These are phyloP conservation scores for Montifringilla adamsi DNA, from an alignment of 2,113 vertebrate species.

Conservation along the genomic window DNA sequence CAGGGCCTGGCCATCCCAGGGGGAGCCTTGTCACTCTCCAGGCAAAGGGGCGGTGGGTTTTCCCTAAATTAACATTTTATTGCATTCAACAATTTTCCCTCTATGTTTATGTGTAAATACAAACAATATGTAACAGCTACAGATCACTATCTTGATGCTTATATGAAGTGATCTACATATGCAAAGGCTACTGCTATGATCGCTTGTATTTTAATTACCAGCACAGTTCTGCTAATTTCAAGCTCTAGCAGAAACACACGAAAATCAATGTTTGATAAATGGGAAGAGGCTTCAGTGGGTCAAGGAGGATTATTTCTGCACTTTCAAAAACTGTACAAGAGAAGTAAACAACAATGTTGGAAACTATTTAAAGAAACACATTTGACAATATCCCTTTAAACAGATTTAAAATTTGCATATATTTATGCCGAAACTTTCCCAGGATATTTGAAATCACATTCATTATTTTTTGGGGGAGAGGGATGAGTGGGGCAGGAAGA, in stretches of 20 bases:
- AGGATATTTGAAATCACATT: constrained; percentile 39
- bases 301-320: background rate
- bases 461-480: background rate
- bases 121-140: fast-evolving
- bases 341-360: background rate
- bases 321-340: background rate
- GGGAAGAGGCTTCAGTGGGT: background rate
- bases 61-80: background rate
- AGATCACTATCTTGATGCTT: background rate
- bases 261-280: constrained; percentile 39
- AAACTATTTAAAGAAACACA: background rate
- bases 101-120: background rate
- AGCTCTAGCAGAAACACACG: constrained; percentile 6
- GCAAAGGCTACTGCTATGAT: background rate
- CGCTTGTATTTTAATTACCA: constrained; percentile 31
- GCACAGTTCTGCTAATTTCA: constrained; percentile 31
- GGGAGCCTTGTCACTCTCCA: background rate
- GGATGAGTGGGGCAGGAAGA: background rate
- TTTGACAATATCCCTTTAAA: constrained; percentile 23
- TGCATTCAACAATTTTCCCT: background rate
- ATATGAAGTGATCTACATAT: background rate
- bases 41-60: background rate
- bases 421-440: constrained; percentile 35
- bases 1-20: background rate
- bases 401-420: constrained; percentile 7